Percentiles rank a stretch among this genome's conserved stretches.
phyloP scores from a whole-genome alignment of 1,140 invertebrate genomes.

The Trichomalopsis sarcophagae region DNA sequence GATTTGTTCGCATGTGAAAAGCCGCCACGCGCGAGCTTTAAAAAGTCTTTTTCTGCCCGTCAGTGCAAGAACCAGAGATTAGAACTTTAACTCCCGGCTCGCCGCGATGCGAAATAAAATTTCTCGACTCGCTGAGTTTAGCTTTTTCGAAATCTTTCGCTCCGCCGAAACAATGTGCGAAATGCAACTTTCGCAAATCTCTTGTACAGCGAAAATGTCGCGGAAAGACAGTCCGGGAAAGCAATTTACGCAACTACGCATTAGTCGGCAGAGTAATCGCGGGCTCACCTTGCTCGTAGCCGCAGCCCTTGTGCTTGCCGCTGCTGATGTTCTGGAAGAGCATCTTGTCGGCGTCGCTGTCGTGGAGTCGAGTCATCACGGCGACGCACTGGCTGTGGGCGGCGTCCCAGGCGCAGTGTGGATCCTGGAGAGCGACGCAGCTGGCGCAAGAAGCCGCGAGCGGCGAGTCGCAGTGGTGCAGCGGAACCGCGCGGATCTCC shows the following conservation, averaged over 20 bases:
- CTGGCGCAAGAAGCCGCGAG: constrained; percentile 79
- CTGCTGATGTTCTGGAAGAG: constrained; percentile 85
- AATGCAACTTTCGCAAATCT: background rate
- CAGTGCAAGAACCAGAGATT: background rate
- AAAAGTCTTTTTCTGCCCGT: background rate
- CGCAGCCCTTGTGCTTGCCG: constrained; percentile 82
- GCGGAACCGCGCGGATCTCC: constrained; percentile 88
- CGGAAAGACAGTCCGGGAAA: too few species aligned
- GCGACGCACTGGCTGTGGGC: constrained; percentile 84
- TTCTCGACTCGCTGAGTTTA: background rate
- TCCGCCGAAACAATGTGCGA: background rate
- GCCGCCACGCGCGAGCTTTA: too few species aligned
- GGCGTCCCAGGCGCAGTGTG: constrained; percentile 97
- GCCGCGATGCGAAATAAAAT: background rate
- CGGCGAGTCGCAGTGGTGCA: constrained; percentile 86
- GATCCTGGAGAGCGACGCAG: constrained; percentile 95
- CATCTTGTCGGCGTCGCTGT: constrained; percentile 78
- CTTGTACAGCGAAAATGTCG: too few species aligned
- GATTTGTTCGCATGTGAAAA: too few species aligned
- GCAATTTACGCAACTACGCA: too few species aligned
- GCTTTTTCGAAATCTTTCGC: background rate
- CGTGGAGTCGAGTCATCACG: constrained; percentile 80
- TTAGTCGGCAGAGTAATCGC: too few species aligned
- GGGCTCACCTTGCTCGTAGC: constrained; percentile 73
- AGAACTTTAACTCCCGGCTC: background rate